Conservation (phyloP, 2,113 vertebrate genomes). For the Pterocles orientalis region DNA sequence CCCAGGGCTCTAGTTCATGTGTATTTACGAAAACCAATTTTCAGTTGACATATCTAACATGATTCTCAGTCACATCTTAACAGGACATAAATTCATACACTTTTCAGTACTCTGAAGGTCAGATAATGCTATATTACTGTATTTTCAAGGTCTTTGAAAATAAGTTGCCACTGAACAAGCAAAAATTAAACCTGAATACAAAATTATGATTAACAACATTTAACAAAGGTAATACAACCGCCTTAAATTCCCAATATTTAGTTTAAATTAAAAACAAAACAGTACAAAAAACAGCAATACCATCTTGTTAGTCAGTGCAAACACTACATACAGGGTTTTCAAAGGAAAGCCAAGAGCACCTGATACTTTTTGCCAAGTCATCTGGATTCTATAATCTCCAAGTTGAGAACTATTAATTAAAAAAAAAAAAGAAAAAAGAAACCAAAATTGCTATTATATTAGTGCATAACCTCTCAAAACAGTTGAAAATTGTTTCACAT, state of each 20-base stretch:
- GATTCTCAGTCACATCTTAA: conserved; percentile 72
- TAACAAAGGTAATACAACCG: conserved; percentile 75
- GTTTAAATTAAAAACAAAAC: conserved; percentile 76
- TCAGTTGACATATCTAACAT: conserved; percentile 59
- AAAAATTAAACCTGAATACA: conserved; percentile 77
- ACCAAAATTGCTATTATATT: conserved; percentile 47
- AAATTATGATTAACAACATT: conserved; percentile 75
- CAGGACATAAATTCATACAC: conserved; percentile 70
- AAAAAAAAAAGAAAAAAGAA: not conserved
- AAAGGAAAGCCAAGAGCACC: conserved; percentile 81
- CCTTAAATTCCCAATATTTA: conserved; percentile 72
- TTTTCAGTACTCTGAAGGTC: conserved; percentile 73
- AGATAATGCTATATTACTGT: conserved; percentile 74
- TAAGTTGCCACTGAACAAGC: conserved; percentile 73
- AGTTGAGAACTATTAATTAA: conserved; percentile 68
- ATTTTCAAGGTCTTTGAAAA: conserved; percentile 74
- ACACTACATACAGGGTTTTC: conserved; percentile 81
- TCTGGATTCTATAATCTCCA: conserved; percentile 74
- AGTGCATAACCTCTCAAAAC: conserved; percentile 76
- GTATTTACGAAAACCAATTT: conserved; percentile 52
- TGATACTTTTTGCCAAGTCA: conserved; percentile 82
- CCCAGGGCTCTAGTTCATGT: conserved; percentile 49
- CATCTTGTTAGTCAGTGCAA: conserved; percentile 84
- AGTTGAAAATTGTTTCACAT: conserved; percentile 59
- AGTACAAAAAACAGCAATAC: conserved; percentile 74